A percentile compares a stretch with the other conserved stretches of the same genome.
Evolutionary conservation across 2,113 vertebrate genomes (phyloP).

Genomic region (Marmota monax): DNA sequence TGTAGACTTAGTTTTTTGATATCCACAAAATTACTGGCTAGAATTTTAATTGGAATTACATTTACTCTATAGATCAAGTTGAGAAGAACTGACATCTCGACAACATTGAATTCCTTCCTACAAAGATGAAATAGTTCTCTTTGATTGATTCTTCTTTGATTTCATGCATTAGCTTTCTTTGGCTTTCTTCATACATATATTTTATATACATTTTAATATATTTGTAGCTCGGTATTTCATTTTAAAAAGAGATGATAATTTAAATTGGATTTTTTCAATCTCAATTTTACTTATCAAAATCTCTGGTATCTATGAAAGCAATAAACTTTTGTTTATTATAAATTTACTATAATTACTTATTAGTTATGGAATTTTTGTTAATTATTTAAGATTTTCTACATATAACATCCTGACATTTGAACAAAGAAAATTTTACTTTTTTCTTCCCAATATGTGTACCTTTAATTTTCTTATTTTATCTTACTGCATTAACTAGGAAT

Average conservation of each 20-base stretch:
- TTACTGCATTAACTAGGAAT: background rate
- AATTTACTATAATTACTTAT: background rate
- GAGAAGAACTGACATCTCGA: background rate
- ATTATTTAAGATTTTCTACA: background rate
- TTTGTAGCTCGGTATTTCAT: background rate
- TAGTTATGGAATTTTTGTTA: background rate
- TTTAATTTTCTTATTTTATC: background rate
- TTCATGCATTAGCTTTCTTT: background rate
- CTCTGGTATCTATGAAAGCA: background rate
- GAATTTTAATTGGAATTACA: background rate
- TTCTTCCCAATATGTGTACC: background rate
- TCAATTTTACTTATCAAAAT: background rate
- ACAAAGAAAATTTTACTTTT: background rate
- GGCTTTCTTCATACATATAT: background rate
- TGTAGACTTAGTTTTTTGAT: background rate
- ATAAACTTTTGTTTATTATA: background rate
- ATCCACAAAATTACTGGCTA: background rate
- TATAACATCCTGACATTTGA: background rate
- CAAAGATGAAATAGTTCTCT: background rate
- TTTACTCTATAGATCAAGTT: background rate
- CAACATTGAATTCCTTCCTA: background rate
- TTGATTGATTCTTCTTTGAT: background rate
- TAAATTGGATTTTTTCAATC: background rate
- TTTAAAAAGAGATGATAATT: background rate
- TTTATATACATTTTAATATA: background rate